Evolutionary conservation across 2,797 vertebrate species (phyloP), one percentile per base, ranked within the genome.

Genomic region (Hipposideros larvatus): DNA sequence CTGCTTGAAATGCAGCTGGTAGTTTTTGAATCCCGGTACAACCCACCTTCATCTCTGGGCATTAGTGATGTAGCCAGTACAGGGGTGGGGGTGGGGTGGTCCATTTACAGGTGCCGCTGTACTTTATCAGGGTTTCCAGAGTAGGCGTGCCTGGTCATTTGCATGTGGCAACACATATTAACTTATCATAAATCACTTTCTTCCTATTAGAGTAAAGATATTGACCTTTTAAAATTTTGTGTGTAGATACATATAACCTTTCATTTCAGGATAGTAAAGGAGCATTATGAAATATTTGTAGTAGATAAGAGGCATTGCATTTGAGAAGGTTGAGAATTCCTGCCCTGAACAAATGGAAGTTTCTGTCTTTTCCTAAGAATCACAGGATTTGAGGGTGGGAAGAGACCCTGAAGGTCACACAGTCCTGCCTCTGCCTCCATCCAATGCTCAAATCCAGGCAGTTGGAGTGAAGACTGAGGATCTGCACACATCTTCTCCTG

Each of bases 101-200:
- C n/a, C 21, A 6, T 11, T 13, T 31, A 4, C 3, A 0, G 43
- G 21, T 37, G 3, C 26, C 0, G 1, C 28, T 4, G 26, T n/a
- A 53, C 53, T 48, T 37, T 43, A 6, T 11, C 1, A 1, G n/a
- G 43, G 37, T 16, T 48, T 73, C 55, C 41, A 41, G 28, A 37
- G 28, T 2, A 18, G 28, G 9, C 9, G 1, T 6, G 26, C 11
- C 34, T 7, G 2, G 13, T 15, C 24, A 75, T 85, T 59, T 18
- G 1, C 11, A 19, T 19, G 10, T 34, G 59, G 16, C 31, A 43
- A 22, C 11, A 22, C 11, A n/a, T 5, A 9, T 7, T 48, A 24
- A 68, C 18, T 68, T 77, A 43, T 48, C 34, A 11, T 28, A n/a
- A 37, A 5, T 66, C 4, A 0, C 14, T 61, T 66, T 70, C 31